Conservation (phyloP, 2,888 invertebrate species). For the Synergus gifuensis region DNA sequence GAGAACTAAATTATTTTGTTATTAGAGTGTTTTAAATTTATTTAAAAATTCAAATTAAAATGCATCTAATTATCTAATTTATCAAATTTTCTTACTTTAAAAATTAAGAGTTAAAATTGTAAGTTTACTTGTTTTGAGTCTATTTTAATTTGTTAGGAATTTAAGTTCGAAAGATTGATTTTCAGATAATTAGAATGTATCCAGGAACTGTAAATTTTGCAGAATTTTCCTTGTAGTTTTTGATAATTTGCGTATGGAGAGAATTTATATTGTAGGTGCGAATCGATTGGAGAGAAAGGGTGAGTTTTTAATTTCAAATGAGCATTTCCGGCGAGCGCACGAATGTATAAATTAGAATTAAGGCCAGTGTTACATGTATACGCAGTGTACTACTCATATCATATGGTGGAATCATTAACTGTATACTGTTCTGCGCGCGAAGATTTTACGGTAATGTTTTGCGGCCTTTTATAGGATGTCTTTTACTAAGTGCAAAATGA, state of each 20-base stretch:
- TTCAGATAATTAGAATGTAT: not conserved
- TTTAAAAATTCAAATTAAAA: not conserved
- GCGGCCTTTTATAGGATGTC: constrained; percentile 54
- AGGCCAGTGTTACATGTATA: constrained; percentile 78
- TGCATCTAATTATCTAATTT: not conserved
- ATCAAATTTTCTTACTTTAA: not conserved
- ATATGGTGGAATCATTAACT: constrained; percentile 68
- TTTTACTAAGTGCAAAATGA: constrained; percentile 54
- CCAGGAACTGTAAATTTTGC: not conserved
- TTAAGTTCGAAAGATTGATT: not conserved
- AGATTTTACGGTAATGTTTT: constrained; percentile 59
- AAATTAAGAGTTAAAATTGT: constrained; percentile 6
- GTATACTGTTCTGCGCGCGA: constrained; percentile 49
- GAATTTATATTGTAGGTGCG: not conserved
- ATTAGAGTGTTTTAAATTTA: not conserved
- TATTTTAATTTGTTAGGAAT: not conserved
- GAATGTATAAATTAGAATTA: constrained; percentile 76
- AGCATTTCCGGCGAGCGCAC: constrained; percentile 51
- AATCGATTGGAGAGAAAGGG: not conserved
- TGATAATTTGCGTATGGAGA: constrained; percentile 8
- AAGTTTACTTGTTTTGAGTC: constrained; percentile 9
- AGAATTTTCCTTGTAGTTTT: not conserved
- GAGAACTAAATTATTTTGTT: not conserved
- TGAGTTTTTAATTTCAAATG: constrained; percentile 29
- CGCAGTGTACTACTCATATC: constrained; percentile 77